These are phyloP conservation scores for Vimba vimba DNA, from an alignment of 2,113 vertebrate genomes.

Conservation along the genomic window DNA sequence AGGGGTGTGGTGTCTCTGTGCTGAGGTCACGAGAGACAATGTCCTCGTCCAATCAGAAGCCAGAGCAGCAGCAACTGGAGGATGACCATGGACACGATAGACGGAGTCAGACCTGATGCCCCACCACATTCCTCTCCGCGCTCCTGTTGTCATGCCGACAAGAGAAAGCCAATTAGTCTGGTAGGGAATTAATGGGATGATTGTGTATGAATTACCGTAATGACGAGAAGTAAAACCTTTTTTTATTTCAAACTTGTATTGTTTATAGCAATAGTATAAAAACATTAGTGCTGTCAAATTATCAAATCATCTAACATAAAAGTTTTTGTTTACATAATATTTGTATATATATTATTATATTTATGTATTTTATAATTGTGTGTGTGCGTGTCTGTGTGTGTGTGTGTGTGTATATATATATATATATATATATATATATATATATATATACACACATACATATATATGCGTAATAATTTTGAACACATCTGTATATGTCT, in stretches of 20 bases:
- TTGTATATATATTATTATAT: too few relatives aligned
- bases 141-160: slow-evolving; percentile 78
- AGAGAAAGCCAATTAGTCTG: slow-evolving; percentile 39
- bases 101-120: slow-evolving; percentile 85
- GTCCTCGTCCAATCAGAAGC: slow-evolving; percentile 83
- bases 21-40: slow-evolving; percentile 83
- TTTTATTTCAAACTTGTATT: background rate
- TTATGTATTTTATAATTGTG: too few relatives aligned
- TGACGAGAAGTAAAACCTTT: background rate
- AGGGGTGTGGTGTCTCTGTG: slow-evolving; percentile 24
- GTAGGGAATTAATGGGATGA: background rate
- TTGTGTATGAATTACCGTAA: background rate
- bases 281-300: too few relatives aligned
- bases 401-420: too few relatives aligned
- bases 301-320: too few relatives aligned
- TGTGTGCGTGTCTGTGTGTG: too few relatives aligned
- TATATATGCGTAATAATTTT: too few relatives aligned
- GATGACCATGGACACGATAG: slow-evolving; percentile 82
- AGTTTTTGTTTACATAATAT: too few relatives aligned
- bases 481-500: too few relatives aligned
- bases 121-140: slow-evolving; percentile 89
- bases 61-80: slow-evolving; percentile 87
- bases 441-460: too few relatives aligned
- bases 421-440: too few relatives aligned
- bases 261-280: background rate